Evolutionary conservation across 2,888 invertebrate species (phyloP).

Genomic region (Zonitis immaculata): DNA sequence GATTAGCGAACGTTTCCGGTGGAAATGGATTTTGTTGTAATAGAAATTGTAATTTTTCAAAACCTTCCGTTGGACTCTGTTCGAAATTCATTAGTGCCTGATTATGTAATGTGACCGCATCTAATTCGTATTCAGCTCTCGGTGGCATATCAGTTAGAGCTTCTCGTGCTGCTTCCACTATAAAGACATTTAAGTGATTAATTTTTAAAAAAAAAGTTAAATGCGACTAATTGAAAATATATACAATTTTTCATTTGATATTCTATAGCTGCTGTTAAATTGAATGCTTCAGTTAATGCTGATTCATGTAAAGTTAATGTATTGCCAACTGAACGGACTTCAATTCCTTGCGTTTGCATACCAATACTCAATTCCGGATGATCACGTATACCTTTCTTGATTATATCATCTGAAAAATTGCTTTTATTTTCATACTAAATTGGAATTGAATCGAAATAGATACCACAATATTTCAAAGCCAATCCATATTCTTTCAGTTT

Average conservation of each 20-base stretch:
- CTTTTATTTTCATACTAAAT: too few relatives aligned
- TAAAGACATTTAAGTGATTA: too few relatives aligned
- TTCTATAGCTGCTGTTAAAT: constrained; percentile 97
- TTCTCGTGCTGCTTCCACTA: constrained; percentile 79
- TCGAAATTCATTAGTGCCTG: constrained; percentile 87
- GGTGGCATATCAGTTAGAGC: constrained; percentile 88
- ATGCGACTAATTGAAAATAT: too few relatives aligned
- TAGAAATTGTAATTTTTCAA: constrained; percentile 90
- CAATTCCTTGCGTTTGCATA: constrained; percentile 90
- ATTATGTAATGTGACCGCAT: constrained; percentile 96
- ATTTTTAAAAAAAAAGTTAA: too few relatives aligned
- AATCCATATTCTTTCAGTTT: constrained; percentile 89
- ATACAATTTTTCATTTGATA: constrained; percentile 84
- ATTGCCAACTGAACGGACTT: constrained; percentile 94
- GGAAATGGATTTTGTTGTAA: constrained; percentile 96
- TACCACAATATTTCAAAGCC: constrained; percentile 87
- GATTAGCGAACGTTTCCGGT: constrained; percentile 94
- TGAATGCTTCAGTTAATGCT: constrained; percentile 95
- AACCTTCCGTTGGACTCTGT: constrained; percentile 83
- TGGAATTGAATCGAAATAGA: constrained; percentile 26
- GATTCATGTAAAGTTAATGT: constrained; percentile 91
- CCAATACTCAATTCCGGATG: constrained; percentile 97
- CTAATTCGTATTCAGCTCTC: constrained; percentile 92
- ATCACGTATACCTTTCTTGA: constrained; percentile 92
- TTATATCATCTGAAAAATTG: constrained; percentile 88